Percentiles rank a stretch among this genome's conserved stretches.
These are phyloP conservation scores for Silurus lanzhouensis DNA, from an alignment of 2,797 vertebrate genomes.

Conservation along the genomic window DNA sequence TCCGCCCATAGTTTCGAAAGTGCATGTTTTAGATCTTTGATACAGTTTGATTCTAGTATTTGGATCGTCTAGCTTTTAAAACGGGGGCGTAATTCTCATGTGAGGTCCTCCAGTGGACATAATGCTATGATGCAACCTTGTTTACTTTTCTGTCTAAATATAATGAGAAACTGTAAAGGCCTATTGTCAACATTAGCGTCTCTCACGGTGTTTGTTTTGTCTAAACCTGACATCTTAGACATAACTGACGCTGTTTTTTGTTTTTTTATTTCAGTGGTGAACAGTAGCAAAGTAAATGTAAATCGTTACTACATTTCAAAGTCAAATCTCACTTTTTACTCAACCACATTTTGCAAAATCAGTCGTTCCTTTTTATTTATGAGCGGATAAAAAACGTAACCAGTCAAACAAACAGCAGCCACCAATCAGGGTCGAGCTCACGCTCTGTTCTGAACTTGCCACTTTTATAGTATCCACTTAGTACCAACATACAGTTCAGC, in stretches of 20 bases:
- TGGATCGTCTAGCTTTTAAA: background rate
- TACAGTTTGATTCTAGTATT: background rate
- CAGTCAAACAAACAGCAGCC: too few species aligned
- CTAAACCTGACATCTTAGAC: background rate
- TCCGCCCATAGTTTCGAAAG: background rate
- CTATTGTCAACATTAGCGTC: conserved; percentile 11
- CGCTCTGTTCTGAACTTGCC: too few species aligned
- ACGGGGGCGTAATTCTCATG: background rate
- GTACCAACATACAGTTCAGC: too few species aligned
- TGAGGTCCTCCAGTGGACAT: too few species aligned
- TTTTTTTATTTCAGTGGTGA: background rate
- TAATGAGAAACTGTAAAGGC: background rate
- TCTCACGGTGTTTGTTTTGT: background rate
- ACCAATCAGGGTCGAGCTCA: too few species aligned
- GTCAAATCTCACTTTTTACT: too few species aligned
- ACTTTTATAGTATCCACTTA: too few species aligned
- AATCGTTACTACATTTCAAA: too few species aligned
- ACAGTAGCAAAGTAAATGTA: too few species aligned
- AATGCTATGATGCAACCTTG: background rate
- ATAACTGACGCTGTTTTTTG: background rate
- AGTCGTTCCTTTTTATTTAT: too few species aligned
- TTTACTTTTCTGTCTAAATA: background rate
- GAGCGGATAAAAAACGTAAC: too few species aligned
- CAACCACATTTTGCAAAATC: too few species aligned
- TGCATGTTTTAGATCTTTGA: background rate